Conservation (phyloP, 2,113 vertebrate species). For the Morphnarchus princeps region DNA sequence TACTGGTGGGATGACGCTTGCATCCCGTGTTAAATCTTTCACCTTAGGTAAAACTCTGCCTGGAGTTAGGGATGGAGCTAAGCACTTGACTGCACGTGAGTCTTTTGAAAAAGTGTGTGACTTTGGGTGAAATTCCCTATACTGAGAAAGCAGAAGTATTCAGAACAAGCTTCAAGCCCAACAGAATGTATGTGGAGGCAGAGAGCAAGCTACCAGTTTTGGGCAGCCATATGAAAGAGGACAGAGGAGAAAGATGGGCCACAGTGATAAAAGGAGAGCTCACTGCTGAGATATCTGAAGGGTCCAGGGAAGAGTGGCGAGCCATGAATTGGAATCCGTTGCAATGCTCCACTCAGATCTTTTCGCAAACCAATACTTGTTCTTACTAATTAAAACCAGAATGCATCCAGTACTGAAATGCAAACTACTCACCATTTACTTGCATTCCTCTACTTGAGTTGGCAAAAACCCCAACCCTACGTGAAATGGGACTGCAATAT, state of each 20-base stretch:
- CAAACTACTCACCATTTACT: slow-evolving; percentile 4
- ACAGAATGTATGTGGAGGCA: neutral
- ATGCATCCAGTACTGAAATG: neutral
- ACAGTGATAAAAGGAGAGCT: neutral
- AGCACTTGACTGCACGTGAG: neutral
- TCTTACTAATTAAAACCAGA: slow-evolving; percentile 22
- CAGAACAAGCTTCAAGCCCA: neutral
- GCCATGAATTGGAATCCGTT: neutral
- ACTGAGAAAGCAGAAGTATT: neutral
- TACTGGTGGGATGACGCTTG: neutral
- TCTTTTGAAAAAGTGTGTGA: neutral
- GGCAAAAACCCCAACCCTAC: neutral
- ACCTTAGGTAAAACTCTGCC: neutral
- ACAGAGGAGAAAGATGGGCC: neutral
- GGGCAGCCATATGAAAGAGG: neutral
- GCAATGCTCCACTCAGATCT: neutral
- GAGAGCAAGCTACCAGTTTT: neutral
- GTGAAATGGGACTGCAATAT: neutral
- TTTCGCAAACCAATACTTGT: neutral
- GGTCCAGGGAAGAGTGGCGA: neutral
- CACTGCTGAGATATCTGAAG: neutral
- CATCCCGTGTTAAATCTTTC: neutral
- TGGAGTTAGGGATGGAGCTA: neutral
- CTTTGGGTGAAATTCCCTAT: neutral
- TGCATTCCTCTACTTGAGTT: slow-evolving; percentile 9